phyloP scores from a whole-genome alignment of 2,113 vertebrate genomes.

The Puffinus mauretanicus region DNA sequence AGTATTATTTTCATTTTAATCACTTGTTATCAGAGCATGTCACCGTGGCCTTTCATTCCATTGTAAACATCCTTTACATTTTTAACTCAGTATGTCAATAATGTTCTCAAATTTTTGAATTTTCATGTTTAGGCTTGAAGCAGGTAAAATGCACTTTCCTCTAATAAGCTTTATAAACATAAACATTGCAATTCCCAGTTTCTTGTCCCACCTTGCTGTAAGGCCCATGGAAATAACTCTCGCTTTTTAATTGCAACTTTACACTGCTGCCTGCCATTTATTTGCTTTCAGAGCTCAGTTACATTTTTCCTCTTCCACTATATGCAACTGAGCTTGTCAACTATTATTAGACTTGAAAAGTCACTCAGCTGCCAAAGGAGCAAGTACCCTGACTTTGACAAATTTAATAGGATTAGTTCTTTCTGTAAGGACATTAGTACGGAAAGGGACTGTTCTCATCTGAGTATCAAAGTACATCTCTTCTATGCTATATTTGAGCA shows the following conservation, averaged over 20 bases:
- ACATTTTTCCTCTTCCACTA: neutral
- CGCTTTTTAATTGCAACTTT: neutral
- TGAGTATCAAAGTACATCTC: neutral
- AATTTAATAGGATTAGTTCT: constrained; percentile 20
- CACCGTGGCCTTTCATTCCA: neutral
- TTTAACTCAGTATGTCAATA: neutral
- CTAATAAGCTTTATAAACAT: neutral
- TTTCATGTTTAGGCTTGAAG: neutral
- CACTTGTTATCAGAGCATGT: neutral
- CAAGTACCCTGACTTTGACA: neutral
- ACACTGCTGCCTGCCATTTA: neutral
- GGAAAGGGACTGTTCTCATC: neutral
- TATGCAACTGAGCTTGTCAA: neutral
- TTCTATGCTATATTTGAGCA: neutral
- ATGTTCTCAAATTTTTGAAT: neutral
- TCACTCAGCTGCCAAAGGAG: neutral
- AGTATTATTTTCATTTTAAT: neutral
- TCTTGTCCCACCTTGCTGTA: neutral
- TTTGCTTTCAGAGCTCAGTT: neutral
- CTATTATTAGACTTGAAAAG: constrained; percentile 4
- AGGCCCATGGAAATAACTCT: neutral
- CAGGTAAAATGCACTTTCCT: neutral
- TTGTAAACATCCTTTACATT: neutral
- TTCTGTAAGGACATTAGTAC: neutral
- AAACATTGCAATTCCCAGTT: neutral